Evolutionary conservation across 2,113 vertebrate species (phyloP).

Genomic region (Gopherus evgoodei): DNA sequence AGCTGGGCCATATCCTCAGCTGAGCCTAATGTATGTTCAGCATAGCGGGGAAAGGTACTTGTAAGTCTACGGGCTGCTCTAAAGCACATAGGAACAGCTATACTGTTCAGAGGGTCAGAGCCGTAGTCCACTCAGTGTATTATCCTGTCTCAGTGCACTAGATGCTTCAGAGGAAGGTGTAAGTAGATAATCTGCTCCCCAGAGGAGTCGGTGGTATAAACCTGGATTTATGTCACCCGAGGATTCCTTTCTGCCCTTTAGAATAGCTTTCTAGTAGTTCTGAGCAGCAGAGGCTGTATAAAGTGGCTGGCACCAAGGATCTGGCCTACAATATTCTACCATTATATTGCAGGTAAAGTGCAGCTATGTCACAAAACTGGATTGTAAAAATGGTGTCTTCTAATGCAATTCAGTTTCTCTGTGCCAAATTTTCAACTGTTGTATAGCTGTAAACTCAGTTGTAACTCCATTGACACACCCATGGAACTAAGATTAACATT

Average conservation of each 20-base stretch:
- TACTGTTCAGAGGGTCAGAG: neutral
- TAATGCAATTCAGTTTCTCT: neutral
- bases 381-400: neutral
- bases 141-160: conserved; percentile 13
- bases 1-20: neutral
- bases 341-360: neutral
- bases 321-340: conserved; percentile 22
- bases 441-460: neutral
- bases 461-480: neutral
- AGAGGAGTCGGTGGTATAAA: conserved; percentile 14
- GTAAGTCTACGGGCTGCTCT: conserved; percentile 32
- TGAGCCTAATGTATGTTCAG: neutral
- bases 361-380: neutral
- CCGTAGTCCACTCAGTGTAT: conserved; percentile 18
- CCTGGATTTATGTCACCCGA: neutral
- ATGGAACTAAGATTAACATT: neutral
- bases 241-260: neutral
- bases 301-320: neutral
- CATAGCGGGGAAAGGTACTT: neutral
- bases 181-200: conserved; percentile 28
- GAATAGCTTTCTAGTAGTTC: neutral
- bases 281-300: neutral
- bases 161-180: conserved; percentile 21
- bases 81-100: conserved; percentile 41
- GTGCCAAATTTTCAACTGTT: neutral